Evolutionary conservation across 2,113 vertebrate species (phyloP).

Genomic region (Turdus rufiventris): DNA sequence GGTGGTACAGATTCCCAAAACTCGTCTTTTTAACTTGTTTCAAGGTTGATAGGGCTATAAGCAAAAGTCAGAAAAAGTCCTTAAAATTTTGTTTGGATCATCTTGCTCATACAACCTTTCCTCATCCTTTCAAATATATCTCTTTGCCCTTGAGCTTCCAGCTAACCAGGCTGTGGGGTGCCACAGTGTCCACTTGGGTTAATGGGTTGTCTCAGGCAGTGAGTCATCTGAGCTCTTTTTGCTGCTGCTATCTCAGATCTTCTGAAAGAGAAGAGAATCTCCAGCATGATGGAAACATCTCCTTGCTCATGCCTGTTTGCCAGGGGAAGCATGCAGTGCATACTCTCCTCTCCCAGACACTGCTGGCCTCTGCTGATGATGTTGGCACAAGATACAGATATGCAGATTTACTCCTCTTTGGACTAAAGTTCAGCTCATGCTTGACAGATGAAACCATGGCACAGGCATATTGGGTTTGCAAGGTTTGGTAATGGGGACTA

Average conservation of each 20-base stretch:
- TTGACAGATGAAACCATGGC: not conserved
- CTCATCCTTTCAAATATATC: not conserved
- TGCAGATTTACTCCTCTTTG: not conserved
- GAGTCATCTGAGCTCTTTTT: not conserved
- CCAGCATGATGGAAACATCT: not conserved
- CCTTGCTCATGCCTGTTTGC: not conserved
- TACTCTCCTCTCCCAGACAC: not conserved
- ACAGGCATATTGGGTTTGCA: not conserved
- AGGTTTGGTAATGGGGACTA: not conserved
- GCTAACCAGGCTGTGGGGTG: not conserved
- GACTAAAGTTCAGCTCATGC: not conserved
- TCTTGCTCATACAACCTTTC: not conserved
- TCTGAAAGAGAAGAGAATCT: not conserved
- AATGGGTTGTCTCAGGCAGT: not conserved
- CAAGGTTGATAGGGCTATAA: not conserved
- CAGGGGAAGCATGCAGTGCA: not conserved
- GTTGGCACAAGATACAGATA: fast-evolving
- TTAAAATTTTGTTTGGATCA: not conserved
- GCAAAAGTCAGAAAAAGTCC: not conserved
- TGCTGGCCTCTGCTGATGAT: not conserved
- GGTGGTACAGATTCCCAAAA: not conserved
- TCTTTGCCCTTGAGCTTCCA: not conserved
- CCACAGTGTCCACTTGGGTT: not conserved
- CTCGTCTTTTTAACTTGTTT: not conserved
- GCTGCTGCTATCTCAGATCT: not conserved